Evolutionary conservation across 2,113 vertebrate genomes (phyloP).

Genomic region (Catharus minimus): DNA sequence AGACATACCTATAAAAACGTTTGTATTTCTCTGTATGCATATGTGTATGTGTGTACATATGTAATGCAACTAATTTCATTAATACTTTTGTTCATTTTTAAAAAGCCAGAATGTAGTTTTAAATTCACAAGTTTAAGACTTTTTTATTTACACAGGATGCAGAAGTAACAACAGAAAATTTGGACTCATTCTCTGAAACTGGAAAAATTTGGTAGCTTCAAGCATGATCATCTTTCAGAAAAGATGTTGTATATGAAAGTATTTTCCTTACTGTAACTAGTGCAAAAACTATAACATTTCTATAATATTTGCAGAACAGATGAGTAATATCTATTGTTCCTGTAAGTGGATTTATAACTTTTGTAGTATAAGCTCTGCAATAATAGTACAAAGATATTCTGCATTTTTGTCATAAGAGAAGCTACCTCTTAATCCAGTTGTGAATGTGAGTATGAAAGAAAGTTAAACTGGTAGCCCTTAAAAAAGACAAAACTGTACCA

Average conservation of each 20-base stretch:
- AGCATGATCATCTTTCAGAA: background rate
- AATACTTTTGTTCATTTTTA: background rate
- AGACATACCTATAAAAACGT: background rate
- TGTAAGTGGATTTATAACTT: background rate
- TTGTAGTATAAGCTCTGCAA: background rate
- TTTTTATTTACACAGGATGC: background rate
- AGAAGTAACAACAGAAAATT: background rate
- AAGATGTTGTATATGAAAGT: background rate
- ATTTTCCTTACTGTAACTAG: background rate
- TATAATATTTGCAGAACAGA: background rate
- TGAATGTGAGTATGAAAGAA: background rate
- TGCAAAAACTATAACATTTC: background rate
- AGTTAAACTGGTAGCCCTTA: background rate
- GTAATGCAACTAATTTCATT: background rate
- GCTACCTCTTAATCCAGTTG: background rate
- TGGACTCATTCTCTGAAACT: background rate
- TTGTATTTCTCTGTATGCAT: background rate
- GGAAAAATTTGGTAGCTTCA: background rate
- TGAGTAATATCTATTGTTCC: background rate
- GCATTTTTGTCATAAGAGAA: background rate
- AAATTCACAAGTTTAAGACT: background rate
- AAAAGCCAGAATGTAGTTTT: background rate
- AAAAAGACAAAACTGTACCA: background rate
- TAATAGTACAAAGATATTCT: background rate
- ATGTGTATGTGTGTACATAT: background rate